Evolutionary conservation across 1,140 invertebrate species (phyloP), one percentile per base, ranked within the genome.

Genomic region (Zaprionus kolodkinae): DNA sequence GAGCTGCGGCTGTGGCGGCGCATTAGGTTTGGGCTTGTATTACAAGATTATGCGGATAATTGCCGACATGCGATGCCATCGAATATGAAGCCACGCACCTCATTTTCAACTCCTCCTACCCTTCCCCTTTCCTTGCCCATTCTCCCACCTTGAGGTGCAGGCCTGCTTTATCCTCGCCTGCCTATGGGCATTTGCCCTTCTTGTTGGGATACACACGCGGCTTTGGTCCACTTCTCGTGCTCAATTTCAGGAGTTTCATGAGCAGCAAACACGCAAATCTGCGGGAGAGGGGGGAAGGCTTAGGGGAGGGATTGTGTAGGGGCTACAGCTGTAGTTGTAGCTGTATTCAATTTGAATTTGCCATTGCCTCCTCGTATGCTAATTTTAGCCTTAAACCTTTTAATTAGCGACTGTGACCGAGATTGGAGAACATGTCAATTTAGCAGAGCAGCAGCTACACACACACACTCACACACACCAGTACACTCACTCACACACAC

Each of bases 1-100:
- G 64, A n/a, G n/a, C n/a, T 27, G 2, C 2, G 36, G 55, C 40
- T 43, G 40, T 43, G 40, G 40, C 40, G 40, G 40, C 40, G 40
- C 61, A 67, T 72, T 76, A 50, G 78, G 80, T 56, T 82, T 21
- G 55, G 85, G 84, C 73, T 88, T 78, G 85, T 78, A 89, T 89
- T 88, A 88, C 84, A 88, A 88, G 85, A 88, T 88, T 89, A 89
- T 89, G 78, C 78, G 85, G 75, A 86, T 89, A 89, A 89, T 88
- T 88, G 84, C 65, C 54, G 72, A 75, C 84, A 89, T 89, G 84
- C 84, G 80, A 88, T 88, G 85, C 85, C 84, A 84, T 88, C 68
- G 61, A 83, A 80, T 88, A 78, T 70, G 74, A 70, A 68, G 68
- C 56, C 73, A 76, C 52, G 72, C 67, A 75, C 60, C 60, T 70